Evolutionary conservation across 2,888 invertebrate species (phyloP), one percentile per base, ranked within the genome.

Genomic region (Mamestra brassicae): DNA sequence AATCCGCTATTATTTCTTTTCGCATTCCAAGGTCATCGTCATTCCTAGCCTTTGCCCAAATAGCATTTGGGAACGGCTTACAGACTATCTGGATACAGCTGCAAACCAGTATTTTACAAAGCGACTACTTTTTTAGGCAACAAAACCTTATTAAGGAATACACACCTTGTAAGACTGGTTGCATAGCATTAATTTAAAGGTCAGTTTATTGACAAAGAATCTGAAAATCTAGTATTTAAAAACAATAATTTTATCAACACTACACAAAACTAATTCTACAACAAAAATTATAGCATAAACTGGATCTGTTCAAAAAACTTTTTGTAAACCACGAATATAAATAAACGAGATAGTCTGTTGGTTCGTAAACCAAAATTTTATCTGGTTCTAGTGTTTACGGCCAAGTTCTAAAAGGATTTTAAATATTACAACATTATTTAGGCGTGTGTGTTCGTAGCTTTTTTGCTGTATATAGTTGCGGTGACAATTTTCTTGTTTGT

Each of bases 331-430:
- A 55, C 57, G 26, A 34, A 57, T 60, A 70, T 63, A 81, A 66
- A 85, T 85, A 85, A 85, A 71, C 54, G 57, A 55, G 78, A 81
- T 72, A 74, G 62, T 67, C 38, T 6, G 34, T 52, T 26, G 65
- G 73, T 78, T 71, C 78, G 57, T 82, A 77, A 82, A 83, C 73
- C 67, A 85, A 66, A 55, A 77, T 71, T 82, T 82, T 85, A 83
- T 82, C 83, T 76, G 36, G 36, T 63, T 10, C 17, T 34, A 61
- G 57, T 71, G 52, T 70, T 76, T 85, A 71, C 42, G 45, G 45
- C 26, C n/a, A 62, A 47, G 61, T 77, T 68, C 38, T 71, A 71
- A 82, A 71, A 85, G 63, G 62, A 36, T 71, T 82, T 74, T 72
- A 71, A 85, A 82, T 85, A 70, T 72, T 76, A 58, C 61, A 68